These are phyloP conservation scores for Apodemia hepburni DNA, from an alignment of 2,888 invertebrate genomes.

Conservation along the genomic window DNA sequence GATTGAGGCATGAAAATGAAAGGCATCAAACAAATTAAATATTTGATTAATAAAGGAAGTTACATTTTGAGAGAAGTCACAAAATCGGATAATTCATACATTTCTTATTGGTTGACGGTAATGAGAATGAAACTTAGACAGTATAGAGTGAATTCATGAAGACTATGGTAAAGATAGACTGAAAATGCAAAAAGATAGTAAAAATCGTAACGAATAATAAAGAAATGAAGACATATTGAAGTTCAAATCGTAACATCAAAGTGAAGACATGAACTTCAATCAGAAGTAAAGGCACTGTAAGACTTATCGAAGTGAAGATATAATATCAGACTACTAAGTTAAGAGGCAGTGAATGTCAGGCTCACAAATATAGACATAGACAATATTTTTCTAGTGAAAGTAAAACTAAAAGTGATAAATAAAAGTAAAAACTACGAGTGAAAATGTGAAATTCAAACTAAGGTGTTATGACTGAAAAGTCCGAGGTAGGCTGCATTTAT, in stretches of 20 bases:
- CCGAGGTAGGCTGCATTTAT: conserved; percentile 15
- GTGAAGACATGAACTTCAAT: too few relatives aligned
- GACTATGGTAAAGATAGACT: too few relatives aligned
- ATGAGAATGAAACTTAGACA: not conserved
- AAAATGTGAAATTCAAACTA: not conserved
- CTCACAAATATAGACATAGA: not conserved
- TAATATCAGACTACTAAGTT: not conserved
- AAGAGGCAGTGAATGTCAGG: not conserved
- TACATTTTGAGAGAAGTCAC: too few relatives aligned
- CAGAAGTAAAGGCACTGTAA: not conserved
- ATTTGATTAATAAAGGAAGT: too few relatives aligned
- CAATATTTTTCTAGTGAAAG: conserved; percentile 1
- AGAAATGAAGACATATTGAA: not conserved
- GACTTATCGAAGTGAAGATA: not conserved
- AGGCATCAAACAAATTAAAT: not conserved
- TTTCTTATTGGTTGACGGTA: not conserved
- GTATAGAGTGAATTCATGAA: not conserved
- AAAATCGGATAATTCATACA: not conserved
- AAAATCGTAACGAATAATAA: not conserved
- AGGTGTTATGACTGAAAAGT: conserved; percentile 5
- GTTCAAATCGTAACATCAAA: not conserved
- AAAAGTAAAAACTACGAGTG: not conserved
- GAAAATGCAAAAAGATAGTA: not conserved
- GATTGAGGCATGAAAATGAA: too few relatives aligned
- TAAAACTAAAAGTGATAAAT: not conserved